Base-by-base conservation (phyloP, 2,113 vertebrate genomes). In the Lasiurus borealis region DNA sequence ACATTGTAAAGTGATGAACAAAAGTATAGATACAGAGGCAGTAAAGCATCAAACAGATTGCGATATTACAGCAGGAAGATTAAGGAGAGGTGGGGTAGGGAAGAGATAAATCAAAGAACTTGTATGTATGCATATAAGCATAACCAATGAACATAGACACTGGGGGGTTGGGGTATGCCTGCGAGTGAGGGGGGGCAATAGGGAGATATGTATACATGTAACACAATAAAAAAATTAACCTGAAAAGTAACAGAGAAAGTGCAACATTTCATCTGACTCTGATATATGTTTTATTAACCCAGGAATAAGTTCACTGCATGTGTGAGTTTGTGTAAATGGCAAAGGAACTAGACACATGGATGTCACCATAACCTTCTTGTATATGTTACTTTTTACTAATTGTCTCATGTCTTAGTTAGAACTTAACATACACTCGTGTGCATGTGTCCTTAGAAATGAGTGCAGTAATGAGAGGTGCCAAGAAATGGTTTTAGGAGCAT, bases 181-280 rank as follows among this genome's bases (percentile, higher is more conserved):
- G 40, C 3, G 40, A 40, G 40, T 40, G 40, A 40, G 40, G 3
- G 40, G 40, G 40, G 40, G 40, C 40, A 40, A 40, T 40, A 5
- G 40, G 40, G 40, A 40, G 40, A 40, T 40, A 40, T 40, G 40
- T 40, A 40, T 40, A 40, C 40, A 3, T 40, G 40, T 40, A 40
- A 40, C 40, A 40, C 40, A 40, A 40, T 40, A 40, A 40, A 1
- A 84, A 95, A 68, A 29, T 2, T 59, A 29, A 76, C n/a, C 59
- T 34, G 75, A 80, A 82, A 69, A 86, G 27, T 80, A 72, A 78
- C 87, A 91, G 29, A 77, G 18, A 76, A 93, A 64, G 52, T 82
- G 27, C 34, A 73, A n/a, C 16, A 50, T 75, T 59, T 92, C 10
- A 5, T 59, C 10, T 36, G 68, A 85, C 29, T 48, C 3, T 59